Evolutionary conservation across 2,113 vertebrate genomes (phyloP).

Genomic region (Brachyhypopomus occidentalis): DNA sequence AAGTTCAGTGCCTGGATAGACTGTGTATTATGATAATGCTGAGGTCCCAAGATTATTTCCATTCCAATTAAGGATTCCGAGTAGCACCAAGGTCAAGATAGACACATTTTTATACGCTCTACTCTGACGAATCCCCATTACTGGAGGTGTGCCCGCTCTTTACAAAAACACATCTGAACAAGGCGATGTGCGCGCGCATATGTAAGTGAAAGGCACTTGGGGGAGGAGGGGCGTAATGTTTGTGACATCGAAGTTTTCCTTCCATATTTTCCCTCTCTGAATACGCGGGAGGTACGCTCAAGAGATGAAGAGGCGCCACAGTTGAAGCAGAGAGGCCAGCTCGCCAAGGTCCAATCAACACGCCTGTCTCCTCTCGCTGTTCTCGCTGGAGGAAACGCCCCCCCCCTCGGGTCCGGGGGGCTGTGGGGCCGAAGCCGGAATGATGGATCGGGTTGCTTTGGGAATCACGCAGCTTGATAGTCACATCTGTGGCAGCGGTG

Average conservation of each 20-base stretch:
- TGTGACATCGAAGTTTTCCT: neutral
- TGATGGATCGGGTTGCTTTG: neutral
- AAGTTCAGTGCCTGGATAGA: constrained; percentile 17
- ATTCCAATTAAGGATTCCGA: constrained; percentile 45
- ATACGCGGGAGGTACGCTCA: neutral
- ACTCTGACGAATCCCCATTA: constrained; percentile 25
- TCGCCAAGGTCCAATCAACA: no score
- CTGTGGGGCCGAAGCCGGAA: neutral
- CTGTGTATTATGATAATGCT: constrained; percentile 42
- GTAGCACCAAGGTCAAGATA: constrained; percentile 31
- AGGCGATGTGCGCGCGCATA: neutral
- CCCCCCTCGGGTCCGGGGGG: neutral
- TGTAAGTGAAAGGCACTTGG: neutral
- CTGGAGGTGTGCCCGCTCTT: constrained; percentile 11
- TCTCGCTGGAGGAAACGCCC: neutral
- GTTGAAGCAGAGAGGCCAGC: neutral
- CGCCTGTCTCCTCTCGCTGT: neutral
- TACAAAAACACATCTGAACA: constrained; percentile 15
- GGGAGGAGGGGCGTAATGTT: neutral
- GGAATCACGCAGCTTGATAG: constrained; percentile 8
- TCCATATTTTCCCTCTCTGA: neutral
- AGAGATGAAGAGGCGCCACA: neutral
- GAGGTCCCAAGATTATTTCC: constrained; percentile 22
- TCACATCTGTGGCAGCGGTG: constrained; percentile 5
- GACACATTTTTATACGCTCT: constrained; percentile 34